Conservation (phyloP, 2,797 vertebrate species). For the Stomatorhinus walkeri region DNA sequence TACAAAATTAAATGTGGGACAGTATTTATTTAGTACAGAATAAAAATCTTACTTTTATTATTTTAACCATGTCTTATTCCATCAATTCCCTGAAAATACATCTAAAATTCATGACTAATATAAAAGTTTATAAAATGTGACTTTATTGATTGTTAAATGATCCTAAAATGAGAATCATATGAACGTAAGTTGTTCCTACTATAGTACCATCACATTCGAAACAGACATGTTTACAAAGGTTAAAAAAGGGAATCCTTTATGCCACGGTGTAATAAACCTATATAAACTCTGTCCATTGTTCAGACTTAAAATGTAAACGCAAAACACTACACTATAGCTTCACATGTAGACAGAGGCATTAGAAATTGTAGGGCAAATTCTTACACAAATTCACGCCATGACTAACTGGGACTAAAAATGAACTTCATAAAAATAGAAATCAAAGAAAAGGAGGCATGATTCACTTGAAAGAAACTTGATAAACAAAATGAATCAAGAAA, state of each 20-base stretch:
- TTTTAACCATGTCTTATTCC: neutral
- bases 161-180: neutral
- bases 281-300: neutral
- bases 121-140: neutral
- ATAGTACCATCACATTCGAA: neutral
- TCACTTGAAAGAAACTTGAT: constrained; percentile 74
- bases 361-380: neutral
- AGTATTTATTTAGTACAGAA: neutral
- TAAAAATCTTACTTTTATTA: neutral
- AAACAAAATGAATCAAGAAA: constrained; percentile 64
- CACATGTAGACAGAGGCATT: neutral
- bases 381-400: constrained; percentile 48
- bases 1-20: neutral
- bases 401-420: constrained; percentile 71
- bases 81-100: neutral
- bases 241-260: neutral
- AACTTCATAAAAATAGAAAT: constrained; percentile 74
- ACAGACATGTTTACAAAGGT: neutral
- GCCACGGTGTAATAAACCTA: neutral
- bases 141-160: neutral
- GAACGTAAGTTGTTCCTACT: neutral
- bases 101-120: neutral
- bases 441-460: constrained; percentile 71
- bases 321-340: neutral
- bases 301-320: neutral